Conservation (phyloP, 2,888 invertebrate species). For the Yponomeuta sedellus region DNA sequence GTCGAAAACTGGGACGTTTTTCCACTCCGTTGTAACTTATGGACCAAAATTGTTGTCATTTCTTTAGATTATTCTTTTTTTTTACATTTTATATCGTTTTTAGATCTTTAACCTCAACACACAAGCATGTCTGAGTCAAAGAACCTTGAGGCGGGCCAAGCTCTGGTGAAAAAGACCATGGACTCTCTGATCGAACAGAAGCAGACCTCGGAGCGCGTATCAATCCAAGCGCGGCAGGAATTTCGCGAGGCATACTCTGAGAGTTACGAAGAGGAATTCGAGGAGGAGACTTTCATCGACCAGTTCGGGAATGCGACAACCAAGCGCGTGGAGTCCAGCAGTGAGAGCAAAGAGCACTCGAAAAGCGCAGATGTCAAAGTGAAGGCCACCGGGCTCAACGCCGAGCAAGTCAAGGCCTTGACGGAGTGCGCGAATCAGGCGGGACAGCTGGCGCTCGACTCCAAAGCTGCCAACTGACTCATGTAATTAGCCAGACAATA, state of each 20-base stretch:
- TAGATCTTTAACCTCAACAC: constrained; percentile 13
- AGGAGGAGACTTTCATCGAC: constrained; percentile 68
- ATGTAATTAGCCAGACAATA: constrained; percentile 41
- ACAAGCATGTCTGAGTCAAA: constrained; percentile 59
- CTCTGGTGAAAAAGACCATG: constrained; percentile 68
- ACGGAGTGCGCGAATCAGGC: constrained; percentile 70
- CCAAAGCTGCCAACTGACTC: constrained; percentile 63
- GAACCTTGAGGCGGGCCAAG: constrained; percentile 61
- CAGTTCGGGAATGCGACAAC: constrained; percentile 64
- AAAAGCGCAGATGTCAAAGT: constrained; percentile 69
- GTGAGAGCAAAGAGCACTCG: constrained; percentile 68
- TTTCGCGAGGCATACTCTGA: constrained; percentile 66
- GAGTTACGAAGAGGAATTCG: constrained; percentile 70
- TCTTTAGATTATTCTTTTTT: not conserved
- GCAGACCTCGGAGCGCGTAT: constrained; percentile 57
- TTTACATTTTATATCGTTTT: not conserved
- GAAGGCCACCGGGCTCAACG: constrained; percentile 64
- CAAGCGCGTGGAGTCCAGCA: constrained; percentile 64
- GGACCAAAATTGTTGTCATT: not conserved
- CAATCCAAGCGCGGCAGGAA: constrained; percentile 69
- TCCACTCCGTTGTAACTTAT: not conserved
- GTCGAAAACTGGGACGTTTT: not conserved
- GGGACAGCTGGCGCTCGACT: constrained; percentile 68
- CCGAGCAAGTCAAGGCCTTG: constrained; percentile 65
- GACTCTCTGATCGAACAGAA: constrained; percentile 60